Base-by-base conservation (phyloP, 2,888 invertebrate species). In the Sicus ferrugineus region DNA sequence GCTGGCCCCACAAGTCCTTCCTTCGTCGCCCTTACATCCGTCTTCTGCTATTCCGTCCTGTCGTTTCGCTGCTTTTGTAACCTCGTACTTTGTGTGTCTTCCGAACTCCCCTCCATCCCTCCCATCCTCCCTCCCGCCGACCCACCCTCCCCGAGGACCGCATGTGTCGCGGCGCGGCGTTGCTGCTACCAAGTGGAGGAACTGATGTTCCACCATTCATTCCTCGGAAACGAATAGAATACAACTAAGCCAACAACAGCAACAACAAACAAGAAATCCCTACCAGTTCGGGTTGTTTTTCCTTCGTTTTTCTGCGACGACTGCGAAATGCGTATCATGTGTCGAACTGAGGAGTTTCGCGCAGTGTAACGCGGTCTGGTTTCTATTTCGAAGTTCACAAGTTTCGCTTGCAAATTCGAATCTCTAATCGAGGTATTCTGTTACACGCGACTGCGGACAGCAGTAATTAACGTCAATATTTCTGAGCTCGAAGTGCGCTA, bases 341-440 rank as follows among this genome's bases (percentile, higher is more conserved):
- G 67, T 48, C 28, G 46, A 30, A 38, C 14, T 26, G 52, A 34
- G 34, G 26, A 58, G 48, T 67, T 54, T 14, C 26, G 66, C 21
- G 31, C 46, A 67, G 48, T 31, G 42, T 31, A 65, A 54, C 34
- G 42, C 38, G 31, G 52, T 67, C 59, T 59, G 48, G 48, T 31
- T 56, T 21, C 19, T 7, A 19, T 34, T 16, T 34, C 6, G 21
- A 28, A 56, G 58, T 23, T 52, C n/a, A 30, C n/a, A 46, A 56
- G 66, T 42, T 66, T 67, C 66, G 58, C 58, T 46, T 67, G 58
- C 66, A 67, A 56, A 38, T 16, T n/a, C 34, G 34, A 34, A 34
- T 7, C 34, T 34, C 9, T 1, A 34, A 34, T 1, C 34, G 9
- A n/a, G n/a, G n/a, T n/a, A n/a, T n/a, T n/a, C n/a, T n/a, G n/a